phyloP scores from a whole-genome alignment of 1,140 invertebrate genomes.

The Drosophila bocki region DNA sequence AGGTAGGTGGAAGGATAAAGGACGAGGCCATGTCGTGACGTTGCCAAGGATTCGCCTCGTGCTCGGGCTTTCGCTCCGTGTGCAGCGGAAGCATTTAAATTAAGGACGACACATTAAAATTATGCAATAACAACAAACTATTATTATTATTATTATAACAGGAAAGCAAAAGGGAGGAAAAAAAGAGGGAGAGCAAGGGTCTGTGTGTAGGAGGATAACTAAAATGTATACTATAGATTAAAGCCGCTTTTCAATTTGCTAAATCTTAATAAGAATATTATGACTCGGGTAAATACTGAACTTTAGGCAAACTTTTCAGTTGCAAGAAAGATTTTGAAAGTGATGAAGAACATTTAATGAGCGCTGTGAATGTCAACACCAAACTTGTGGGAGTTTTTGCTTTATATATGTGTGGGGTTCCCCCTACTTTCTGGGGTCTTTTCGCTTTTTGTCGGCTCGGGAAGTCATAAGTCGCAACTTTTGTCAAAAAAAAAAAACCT shows the following conservation, averaged over 20 bases:
- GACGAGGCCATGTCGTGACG: slow-evolving; percentile 67
- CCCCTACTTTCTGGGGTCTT: slow-evolving; percentile 11
- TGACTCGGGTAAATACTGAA: slow-evolving; percentile 24
- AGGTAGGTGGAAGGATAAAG: slow-evolving; percentile 35
- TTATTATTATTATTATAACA: slow-evolving; percentile 60
- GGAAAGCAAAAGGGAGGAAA: not conserved
- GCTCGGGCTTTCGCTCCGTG: slow-evolving; percentile 40
- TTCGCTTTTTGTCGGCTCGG: slow-evolving; percentile 52
- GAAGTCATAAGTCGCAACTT: slow-evolving; percentile 77
- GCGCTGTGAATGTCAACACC: slow-evolving; percentile 76
- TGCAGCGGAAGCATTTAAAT: slow-evolving; percentile 83
- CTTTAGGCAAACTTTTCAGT: slow-evolving; percentile 29
- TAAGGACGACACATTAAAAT: slow-evolving; percentile 83
- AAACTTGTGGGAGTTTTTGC: slow-evolving; percentile 37
- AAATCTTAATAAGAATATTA: slow-evolving; percentile 42
- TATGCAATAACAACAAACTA: slow-evolving; percentile 80
- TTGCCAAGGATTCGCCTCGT: slow-evolving; percentile 72
- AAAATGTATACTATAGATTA: slow-evolving; percentile 27
- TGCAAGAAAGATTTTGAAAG: slow-evolving; percentile 17
- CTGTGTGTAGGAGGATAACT: not conserved
- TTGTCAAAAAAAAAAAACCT: slow-evolving; percentile 44
- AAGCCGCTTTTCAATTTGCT: slow-evolving; percentile 39
- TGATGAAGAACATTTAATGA: slow-evolving; percentile 62
- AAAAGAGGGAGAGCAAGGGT: not conserved
- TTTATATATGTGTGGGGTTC: not conserved